Conservation (phyloP, 1,140 invertebrate species). For the Mylabris phalerata region DNA sequence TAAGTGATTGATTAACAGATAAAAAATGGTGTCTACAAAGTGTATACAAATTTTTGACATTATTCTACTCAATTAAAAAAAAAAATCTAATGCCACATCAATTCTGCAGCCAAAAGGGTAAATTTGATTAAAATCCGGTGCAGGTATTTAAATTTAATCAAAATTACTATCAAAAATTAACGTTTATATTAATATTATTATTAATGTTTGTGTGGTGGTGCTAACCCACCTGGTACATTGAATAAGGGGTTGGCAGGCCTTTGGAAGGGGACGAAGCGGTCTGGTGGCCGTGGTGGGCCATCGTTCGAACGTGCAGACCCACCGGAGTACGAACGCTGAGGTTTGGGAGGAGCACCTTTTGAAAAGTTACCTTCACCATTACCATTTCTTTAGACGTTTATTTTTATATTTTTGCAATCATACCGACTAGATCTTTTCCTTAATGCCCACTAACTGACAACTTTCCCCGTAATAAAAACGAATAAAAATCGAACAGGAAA, state of each 20-base stretch:
- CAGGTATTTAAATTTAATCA: neutral
- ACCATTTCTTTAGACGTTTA: neutral
- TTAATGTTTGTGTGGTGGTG: conserved; percentile 16
- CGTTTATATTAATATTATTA: neutral
- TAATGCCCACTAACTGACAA: too few relatives aligned
- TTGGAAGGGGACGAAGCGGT: conserved; percentile 53
- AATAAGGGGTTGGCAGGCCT: conserved; percentile 46
- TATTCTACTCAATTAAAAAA: neutral
- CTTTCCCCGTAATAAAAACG: too few relatives aligned
- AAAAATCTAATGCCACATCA: conserved; percentile 11
- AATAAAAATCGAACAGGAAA: too few relatives aligned
- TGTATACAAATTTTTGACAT: too few relatives aligned
- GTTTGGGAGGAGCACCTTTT: conserved; percentile 54
- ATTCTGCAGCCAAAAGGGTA: conserved; percentile 6
- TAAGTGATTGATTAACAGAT: neutral
- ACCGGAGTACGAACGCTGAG: conserved; percentile 53
- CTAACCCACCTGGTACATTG: conserved; percentile 54
- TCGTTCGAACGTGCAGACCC: conserved; percentile 41
- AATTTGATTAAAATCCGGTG: neutral
- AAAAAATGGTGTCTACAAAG: too few relatives aligned
- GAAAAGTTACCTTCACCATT: conserved; percentile 39
- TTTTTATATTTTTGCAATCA: too few relatives aligned
- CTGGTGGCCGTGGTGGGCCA: conserved; percentile 44
- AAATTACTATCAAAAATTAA: neutral
- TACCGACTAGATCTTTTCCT: too few relatives aligned